These are phyloP conservation scores for Cynopterus brachyotis DNA, from an alignment of 2,113 vertebrate genomes.

Conservation along the genomic window DNA sequence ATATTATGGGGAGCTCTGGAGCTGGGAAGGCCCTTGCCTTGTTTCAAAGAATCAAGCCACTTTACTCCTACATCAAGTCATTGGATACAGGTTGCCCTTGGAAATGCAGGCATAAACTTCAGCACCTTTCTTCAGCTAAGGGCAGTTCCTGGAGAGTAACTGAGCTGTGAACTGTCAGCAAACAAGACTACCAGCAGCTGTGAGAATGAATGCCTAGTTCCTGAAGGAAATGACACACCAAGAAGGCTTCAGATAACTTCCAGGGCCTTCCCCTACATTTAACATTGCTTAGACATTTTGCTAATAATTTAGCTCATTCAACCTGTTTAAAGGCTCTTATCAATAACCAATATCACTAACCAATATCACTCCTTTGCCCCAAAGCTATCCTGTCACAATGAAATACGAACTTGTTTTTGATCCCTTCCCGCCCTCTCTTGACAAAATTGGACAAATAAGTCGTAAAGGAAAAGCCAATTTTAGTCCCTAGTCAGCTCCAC, in stretches of 20 bases:
- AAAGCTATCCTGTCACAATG: background rate
- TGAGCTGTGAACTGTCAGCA: background rate
- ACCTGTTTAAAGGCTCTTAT: background rate
- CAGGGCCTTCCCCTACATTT: background rate
- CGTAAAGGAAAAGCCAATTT: background rate
- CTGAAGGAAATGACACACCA: background rate
- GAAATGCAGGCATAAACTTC: background rate
- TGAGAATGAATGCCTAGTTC: background rate
- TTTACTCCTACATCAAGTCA: background rate
- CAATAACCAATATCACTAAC: background rate
- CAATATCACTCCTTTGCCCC: background rate
- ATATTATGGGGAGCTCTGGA: background rate
- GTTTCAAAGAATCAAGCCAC: background rate
- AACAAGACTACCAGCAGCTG: background rate
- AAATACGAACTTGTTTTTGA: background rate
- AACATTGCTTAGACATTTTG: background rate
- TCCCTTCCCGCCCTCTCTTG: background rate
- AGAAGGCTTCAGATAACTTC: background rate
- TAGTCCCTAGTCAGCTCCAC: background rate
- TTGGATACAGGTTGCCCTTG: background rate
- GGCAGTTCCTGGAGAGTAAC: too few relatives aligned
- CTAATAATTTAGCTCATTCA: background rate
- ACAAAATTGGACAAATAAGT: background rate
- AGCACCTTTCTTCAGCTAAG: background rate
- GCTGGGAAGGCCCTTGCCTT: background rate